These are phyloP conservation scores for Somateria mollissima DNA, from an alignment of 2,797 vertebrate species.

Conservation along the genomic window DNA sequence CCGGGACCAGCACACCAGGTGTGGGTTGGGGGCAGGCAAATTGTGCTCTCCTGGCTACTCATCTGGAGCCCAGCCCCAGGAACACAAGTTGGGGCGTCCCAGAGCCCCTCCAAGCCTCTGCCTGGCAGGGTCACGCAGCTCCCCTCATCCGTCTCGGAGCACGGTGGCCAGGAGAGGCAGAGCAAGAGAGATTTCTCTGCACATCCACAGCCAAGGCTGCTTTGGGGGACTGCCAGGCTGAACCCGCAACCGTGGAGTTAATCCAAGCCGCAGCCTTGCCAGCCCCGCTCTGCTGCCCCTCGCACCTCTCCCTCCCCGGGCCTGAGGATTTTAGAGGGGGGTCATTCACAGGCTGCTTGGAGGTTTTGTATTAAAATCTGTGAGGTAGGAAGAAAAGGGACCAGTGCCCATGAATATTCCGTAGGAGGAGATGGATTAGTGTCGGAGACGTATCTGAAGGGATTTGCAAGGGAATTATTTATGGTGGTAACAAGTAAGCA, in stretches of 20 bases:
- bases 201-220: background rate
- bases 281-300: accelerated
- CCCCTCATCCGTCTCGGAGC: too few relatives aligned
- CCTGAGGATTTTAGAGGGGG: accelerated
- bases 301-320: background rate
- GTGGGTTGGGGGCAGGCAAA: too few relatives aligned
- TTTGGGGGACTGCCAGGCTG: accelerated
- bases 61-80: too few relatives aligned
- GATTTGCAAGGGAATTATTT: constrained; percentile 79
- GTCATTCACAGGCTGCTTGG: background rate
- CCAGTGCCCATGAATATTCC: constrained; percentile 22
- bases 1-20: too few relatives aligned
- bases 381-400: background rate
- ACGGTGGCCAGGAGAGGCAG: too few relatives aligned
- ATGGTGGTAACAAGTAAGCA: constrained; percentile 77
- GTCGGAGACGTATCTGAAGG: constrained; percentile 50
- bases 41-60: background rate
- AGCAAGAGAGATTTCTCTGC: too few relatives aligned
- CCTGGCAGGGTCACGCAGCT: too few relatives aligned
- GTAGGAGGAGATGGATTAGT: constrained; percentile 56
- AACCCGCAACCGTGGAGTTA: background rate
- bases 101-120: too few relatives aligned
- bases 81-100: too few relatives aligned
- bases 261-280: background rate
- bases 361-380: background rate